Evolutionary conservation across 2,113 vertebrate genomes (phyloP).

Genomic region (Platichthys stellatus): DNA sequence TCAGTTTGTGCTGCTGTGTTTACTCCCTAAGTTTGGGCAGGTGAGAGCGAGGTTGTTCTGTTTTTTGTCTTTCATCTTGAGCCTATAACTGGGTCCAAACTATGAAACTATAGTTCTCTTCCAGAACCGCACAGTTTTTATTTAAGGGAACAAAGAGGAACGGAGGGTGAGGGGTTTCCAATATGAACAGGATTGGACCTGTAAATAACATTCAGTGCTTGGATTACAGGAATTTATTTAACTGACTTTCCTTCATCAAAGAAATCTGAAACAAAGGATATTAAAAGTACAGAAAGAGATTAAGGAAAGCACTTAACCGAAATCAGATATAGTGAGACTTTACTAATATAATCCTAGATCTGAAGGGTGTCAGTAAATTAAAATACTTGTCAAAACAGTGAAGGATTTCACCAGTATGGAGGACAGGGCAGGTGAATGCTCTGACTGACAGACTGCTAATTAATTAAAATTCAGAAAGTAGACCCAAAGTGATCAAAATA

Average conservation of each 20-base stretch:
- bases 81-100: background rate
- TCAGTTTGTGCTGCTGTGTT: constrained; percentile 16
- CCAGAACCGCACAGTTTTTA: background rate
- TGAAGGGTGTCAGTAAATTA: background rate
- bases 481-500: no score
- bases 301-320: constrained; percentile 9
- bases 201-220: no score
- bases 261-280: background rate
- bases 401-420: no score
- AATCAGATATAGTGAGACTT: background rate
- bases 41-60: background rate
- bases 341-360: constrained; percentile 10
- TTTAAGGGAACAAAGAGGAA: no score
- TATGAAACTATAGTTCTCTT: background rate
- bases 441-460: no score
- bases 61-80: constrained; percentile 7
- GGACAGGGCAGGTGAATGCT: no score
- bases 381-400: no score
- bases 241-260: background rate
- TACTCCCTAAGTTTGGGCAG: constrained; percentile 16
- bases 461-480: no score
- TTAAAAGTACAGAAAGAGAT: background rate
- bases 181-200: no score
- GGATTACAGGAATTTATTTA: background rate
- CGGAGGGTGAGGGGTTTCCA: no score